These are phyloP conservation scores for Chrysolina americana DNA, from an alignment of 2,888 invertebrate genomes.

Conservation along the genomic window DNA sequence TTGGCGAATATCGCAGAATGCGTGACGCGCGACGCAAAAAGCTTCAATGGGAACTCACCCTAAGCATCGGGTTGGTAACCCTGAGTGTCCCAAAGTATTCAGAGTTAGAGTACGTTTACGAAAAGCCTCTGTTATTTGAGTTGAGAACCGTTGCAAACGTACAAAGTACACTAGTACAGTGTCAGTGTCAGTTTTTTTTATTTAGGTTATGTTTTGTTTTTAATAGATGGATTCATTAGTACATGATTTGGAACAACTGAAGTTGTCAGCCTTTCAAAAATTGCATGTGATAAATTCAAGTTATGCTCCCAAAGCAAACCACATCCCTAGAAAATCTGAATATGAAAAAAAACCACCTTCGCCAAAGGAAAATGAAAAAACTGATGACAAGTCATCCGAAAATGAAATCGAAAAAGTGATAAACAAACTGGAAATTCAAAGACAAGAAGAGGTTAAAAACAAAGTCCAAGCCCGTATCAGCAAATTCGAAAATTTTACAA, in stretches of 20 bases:
- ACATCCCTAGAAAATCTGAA: constrained; percentile 50
- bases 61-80: no score
- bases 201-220: neutral
- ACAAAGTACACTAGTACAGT: no score
- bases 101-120: no score
- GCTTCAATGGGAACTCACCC: no score
- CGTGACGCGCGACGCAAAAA: no score
- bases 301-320: constrained; percentile 72
- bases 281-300: constrained; percentile 61
- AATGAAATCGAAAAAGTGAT: constrained; percentile 56
- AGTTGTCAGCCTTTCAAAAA: constrained; percentile 75
- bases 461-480: constrained; percentile 65
- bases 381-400: constrained; percentile 24
- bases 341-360: neutral
- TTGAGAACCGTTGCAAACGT: no score
- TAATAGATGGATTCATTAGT: constrained; percentile 58
- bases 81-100: no score
- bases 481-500: constrained; percentile 62
- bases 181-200: no score
- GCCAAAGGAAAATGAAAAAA: neutral
- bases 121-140: no score
- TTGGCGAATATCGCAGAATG: no score
- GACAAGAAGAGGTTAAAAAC: constrained; percentile 62
- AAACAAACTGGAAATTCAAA: constrained; percentile 57
- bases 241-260: constrained; percentile 70